Evolutionary conservation across 2,113 vertebrate genomes (phyloP).

Genomic region (Syngnathoides biaculeatus): DNA sequence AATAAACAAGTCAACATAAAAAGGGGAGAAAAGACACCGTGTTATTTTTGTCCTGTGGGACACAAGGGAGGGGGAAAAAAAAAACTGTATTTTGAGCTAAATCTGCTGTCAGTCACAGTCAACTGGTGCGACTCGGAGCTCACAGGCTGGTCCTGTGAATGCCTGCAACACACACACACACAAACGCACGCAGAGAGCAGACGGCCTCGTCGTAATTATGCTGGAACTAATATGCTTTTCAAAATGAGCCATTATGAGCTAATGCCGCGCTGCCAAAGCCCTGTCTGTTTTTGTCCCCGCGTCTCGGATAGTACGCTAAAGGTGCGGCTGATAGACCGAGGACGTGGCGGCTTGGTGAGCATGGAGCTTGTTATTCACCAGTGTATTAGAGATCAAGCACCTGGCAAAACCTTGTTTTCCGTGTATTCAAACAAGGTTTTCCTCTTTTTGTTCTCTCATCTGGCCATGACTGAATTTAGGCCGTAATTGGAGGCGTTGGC

Average conservation of each 20-base stretch:
- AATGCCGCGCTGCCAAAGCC: constrained; percentile 75
- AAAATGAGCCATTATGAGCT: constrained; percentile 82
- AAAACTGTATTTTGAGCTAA: constrained; percentile 65
- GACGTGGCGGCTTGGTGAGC: neutral
- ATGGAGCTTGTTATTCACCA: constrained; percentile 33
- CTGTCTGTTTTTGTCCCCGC: constrained; percentile 74
- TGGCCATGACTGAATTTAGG: neutral
- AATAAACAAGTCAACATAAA: constrained; percentile 78
- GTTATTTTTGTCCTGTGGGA: constrained; percentile 77
- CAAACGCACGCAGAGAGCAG: constrained; percentile 59
- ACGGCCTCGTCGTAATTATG: constrained; percentile 80
- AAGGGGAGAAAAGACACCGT: constrained; percentile 65
- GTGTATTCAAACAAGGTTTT: neutral
- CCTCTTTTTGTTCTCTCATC: neutral
- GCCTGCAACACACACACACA: constrained; percentile 48
- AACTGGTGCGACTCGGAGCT: constrained; percentile 76
- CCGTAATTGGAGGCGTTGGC: neutral
- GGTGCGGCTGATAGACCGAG: constrained; percentile 71
- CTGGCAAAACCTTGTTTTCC: constrained; percentile 6
- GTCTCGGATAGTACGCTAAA: constrained; percentile 73
- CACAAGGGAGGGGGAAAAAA: constrained; percentile 53
- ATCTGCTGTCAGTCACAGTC: constrained; percentile 78
- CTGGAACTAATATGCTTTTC: constrained; percentile 83
- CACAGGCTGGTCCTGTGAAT: constrained; percentile 73
- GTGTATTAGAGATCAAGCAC: constrained; percentile 48